Percentiles rank a stretch among this genome's conserved stretches.
phyloP scores from a whole-genome alignment of 2,113 vertebrate genomes.

The Chrysemys picta region DNA sequence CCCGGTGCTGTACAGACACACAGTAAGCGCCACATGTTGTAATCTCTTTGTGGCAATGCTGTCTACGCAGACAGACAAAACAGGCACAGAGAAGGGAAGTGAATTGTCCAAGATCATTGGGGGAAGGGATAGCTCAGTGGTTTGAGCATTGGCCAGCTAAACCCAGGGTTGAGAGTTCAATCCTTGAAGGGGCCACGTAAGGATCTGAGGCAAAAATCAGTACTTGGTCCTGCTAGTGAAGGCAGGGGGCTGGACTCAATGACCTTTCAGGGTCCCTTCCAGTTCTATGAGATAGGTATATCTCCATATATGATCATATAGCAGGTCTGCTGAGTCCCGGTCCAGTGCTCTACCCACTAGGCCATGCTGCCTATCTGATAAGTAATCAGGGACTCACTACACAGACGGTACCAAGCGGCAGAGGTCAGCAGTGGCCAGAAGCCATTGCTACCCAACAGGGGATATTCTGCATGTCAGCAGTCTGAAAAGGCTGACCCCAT shows the following conservation, averaged over 20 bases:
- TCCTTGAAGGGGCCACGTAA: no score
- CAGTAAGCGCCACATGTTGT: neutral
- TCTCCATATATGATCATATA: neutral
- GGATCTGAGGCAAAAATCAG: no score
- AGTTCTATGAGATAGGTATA: no score
- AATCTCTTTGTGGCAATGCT: neutral
- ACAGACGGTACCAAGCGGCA: neutral
- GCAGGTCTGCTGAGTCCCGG: neutral
- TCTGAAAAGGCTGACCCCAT: neutral
- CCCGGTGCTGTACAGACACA: neutral
- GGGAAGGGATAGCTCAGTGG: no score
- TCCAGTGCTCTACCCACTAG: neutral
- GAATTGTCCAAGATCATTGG: neutral
- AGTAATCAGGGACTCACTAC: neutral
- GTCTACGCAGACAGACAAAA: neutral
- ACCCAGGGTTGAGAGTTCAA: no score
- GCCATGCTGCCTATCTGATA: neutral
- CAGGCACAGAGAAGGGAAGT: neutral
- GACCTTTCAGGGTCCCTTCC: no score
- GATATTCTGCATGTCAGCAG: neutral
- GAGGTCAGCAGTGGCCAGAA: neutral
- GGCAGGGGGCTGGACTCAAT: no score
- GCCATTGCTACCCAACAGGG: neutral
- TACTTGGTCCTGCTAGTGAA: no score
- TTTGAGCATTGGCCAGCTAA: no score